Percentiles rank a stretch among this genome's conserved stretches.
Conservation (phyloP, 2,113 vertebrate species). For the Scopus umbretta region DNA sequence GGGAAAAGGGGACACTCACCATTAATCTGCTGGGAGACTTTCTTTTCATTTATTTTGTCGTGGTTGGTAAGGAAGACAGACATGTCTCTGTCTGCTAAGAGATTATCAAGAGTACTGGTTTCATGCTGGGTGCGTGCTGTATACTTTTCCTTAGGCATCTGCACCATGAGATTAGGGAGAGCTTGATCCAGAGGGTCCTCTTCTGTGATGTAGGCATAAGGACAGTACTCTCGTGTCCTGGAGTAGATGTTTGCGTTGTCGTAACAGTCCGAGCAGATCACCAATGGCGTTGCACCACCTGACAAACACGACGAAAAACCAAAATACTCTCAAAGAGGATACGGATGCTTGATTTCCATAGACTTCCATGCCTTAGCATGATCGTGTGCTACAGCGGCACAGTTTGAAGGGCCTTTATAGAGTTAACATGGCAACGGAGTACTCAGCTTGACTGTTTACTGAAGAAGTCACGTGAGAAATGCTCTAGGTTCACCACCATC, state of each 20-base stretch:
- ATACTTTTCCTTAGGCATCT: slow-evolving; percentile 69
- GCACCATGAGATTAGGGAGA: slow-evolving; percentile 72
- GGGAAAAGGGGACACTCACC: slow-evolving; percentile 68
- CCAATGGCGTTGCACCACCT: slow-evolving; percentile 74
- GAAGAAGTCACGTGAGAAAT: background rate
- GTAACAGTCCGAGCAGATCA: slow-evolving; percentile 96
- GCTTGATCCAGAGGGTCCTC: slow-evolving; percentile 83
- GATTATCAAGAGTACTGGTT: slow-evolving; percentile 64
- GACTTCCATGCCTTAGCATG: background rate
- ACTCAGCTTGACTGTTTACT: background rate
- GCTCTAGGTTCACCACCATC: background rate
- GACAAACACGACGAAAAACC: background rate
- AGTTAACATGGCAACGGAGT: background rate
- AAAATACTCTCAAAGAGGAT: background rate
- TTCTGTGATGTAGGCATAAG: slow-evolving; percentile 85
- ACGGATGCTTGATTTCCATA: background rate
- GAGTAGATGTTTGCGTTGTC: slow-evolving; percentile 96
- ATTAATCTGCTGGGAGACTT: slow-evolving; percentile 53
- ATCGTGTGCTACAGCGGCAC: background rate
- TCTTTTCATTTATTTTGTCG: slow-evolving; percentile 73
- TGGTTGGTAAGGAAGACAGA: slow-evolving; percentile 73
- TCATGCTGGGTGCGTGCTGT: slow-evolving; percentile 64
- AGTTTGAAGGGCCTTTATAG: background rate
- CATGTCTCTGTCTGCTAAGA: slow-evolving; percentile 72
- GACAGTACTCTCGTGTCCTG: slow-evolving; percentile 88